A percentile compares a stretch with the other conserved stretches of the same genome.
Conservation (phyloP, 2,888 invertebrate species). For the Lamellibrachia columna region DNA sequence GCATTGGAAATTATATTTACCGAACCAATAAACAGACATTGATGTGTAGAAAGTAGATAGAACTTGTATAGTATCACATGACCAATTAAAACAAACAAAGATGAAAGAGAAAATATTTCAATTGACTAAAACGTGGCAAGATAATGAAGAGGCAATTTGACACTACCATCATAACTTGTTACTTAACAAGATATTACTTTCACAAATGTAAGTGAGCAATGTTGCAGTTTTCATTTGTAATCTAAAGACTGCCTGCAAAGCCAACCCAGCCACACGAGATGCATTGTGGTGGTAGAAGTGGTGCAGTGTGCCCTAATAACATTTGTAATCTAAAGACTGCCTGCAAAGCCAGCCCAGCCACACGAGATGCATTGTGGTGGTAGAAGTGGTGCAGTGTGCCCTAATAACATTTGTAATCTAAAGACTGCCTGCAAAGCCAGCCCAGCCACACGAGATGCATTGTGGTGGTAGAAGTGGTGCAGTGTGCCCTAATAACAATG, state of each 20-base stretch:
- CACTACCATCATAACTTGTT: background rate
- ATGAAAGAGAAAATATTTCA: background rate
- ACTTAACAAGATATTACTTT: background rate
- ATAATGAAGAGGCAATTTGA: background rate
- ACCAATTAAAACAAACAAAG: background rate
- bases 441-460: background rate
- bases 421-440: background rate
- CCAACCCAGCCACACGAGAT: background rate
- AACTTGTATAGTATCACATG: background rate
- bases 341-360: background rate
- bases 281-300: background rate
- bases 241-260: background rate
- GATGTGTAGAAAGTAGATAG: background rate
- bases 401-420: background rate
- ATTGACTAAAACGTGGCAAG: background rate
- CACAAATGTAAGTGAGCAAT: background rate
- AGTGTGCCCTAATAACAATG: background rate
- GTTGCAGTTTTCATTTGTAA: background rate
- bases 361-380: background rate
- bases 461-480: background rate
- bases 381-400: background rate
- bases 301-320: background rate
- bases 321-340: background rate
- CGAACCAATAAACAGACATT: background rate
- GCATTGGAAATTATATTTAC: background rate